Evolutionary conservation across 2,113 vertebrate genomes (phyloP).

Genomic region (Plectropomus leopardus): DNA sequence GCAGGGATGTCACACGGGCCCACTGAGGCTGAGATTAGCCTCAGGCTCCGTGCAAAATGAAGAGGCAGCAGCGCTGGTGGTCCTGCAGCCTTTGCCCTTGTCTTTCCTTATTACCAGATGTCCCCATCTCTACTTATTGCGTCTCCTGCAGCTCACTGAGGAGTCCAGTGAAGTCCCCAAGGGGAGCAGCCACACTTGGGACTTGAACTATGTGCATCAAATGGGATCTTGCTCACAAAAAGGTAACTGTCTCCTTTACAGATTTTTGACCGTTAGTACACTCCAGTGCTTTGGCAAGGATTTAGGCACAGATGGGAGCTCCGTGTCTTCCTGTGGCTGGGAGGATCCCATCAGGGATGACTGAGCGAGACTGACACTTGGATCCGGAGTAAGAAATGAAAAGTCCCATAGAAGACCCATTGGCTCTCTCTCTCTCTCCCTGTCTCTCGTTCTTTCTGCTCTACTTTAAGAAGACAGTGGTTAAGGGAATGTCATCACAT

Average conservation of each 20-base stretch:
- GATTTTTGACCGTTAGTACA: constrained; percentile 49
- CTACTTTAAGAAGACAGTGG: background rate
- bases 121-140: background rate
- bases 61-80: constrained; percentile 11
- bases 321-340: constrained; percentile 64
- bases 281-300: constrained; percentile 62
- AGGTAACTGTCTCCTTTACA: constrained; percentile 60
- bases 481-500: background rate
- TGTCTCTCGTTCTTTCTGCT: constrained; percentile 3
- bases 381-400: constrained; percentile 55
- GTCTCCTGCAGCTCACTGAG: constrained; percentile 10
- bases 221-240: constrained; percentile 43
- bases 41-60: constrained; percentile 39
- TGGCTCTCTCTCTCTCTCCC: constrained; percentile 22
- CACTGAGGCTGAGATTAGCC: constrained; percentile 16
- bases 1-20: constrained; percentile 46
- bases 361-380: constrained; percentile 52
- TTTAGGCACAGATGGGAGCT: constrained; percentile 73
- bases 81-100: constrained; percentile 17
- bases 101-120: constrained; percentile 12
- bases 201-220: constrained; percentile 29
- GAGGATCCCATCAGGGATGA: constrained; percentile 62
- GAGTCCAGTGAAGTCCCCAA: constrained; percentile 13
- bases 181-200: constrained; percentile 6
- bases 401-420: constrained; percentile 29